These are phyloP conservation scores for Parnassius glacialis DNA, from an alignment of 2,888 invertebrate genomes.

Conservation along the genomic window DNA sequence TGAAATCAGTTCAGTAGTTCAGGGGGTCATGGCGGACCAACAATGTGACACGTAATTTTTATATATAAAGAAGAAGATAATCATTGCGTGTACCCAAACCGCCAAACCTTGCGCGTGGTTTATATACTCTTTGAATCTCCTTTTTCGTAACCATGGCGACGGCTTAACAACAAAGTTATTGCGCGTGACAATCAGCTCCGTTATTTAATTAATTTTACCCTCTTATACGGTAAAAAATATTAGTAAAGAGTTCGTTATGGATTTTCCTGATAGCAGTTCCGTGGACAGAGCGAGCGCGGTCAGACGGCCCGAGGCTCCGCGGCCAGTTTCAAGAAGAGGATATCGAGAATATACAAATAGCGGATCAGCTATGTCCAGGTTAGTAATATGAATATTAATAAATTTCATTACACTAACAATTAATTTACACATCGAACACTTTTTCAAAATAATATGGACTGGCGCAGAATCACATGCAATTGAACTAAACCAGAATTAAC, in stretches of 20 bases:
- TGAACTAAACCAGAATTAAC: no score
- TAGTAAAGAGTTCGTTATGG: conserved; percentile 51
- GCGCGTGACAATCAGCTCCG: conserved; percentile 51
- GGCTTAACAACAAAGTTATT: conserved; percentile 53
- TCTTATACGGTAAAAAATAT: conserved; percentile 34
- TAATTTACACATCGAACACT: no score
- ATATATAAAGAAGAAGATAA: no score
- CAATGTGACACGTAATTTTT: no score
- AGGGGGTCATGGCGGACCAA: no score
- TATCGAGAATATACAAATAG: conserved; percentile 63
- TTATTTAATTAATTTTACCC: conserved; percentile 33
- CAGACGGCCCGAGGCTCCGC: conserved; percentile 51
- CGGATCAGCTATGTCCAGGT: conserved; percentile 64
- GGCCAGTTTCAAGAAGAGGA: conserved; percentile 68
- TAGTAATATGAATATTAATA: conserved; percentile 11
- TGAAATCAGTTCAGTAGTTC: no score
- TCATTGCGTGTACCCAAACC: no score
- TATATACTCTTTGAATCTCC: no score
- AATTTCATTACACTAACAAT: no score
- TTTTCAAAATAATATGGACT: no score
- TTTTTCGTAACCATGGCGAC: conserved; percentile 54
- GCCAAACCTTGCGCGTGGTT: no score
- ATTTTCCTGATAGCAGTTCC: conserved; percentile 65
- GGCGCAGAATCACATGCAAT: no score
- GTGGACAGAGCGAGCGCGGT: conserved; percentile 49